Percentiles rank a stretch among this genome's conserved stretches.
Evolutionary conservation across 2,797 vertebrate species (phyloP).

Genomic region (Tragopan temminckii): DNA sequence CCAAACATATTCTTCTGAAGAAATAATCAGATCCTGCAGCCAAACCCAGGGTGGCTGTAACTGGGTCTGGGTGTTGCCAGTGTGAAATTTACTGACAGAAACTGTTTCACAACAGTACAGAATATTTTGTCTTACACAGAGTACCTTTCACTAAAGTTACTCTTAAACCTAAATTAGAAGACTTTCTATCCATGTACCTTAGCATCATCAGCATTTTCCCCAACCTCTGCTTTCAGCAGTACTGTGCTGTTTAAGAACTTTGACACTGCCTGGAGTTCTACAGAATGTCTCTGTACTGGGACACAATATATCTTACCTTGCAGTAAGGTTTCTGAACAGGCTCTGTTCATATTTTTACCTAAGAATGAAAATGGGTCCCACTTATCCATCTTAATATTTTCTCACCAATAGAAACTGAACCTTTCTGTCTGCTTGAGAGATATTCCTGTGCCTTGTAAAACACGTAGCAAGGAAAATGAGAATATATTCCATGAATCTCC

Average conservation of each 20-base stretch:
- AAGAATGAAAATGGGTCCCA: neutral
- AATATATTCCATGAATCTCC: neutral
- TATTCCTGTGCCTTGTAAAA: constrained; percentile 4
- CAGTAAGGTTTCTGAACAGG: neutral
- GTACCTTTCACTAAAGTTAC: constrained; percentile 27
- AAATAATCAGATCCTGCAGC: neutral
- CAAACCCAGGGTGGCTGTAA: neutral
- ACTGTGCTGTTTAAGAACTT: neutral
- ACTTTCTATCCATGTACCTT: constrained; percentile 1
- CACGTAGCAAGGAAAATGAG: neutral
- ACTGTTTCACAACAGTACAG: constrained; percentile 39
- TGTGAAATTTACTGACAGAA: constrained; percentile 40
- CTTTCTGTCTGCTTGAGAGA: neutral
- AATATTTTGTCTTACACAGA: constrained; percentile 14
- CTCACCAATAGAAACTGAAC: neutral
- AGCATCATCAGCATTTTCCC: neutral
- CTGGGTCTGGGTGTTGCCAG: neutral
- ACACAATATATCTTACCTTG: neutral
- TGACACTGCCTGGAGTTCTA: neutral
- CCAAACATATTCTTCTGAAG: neutral
- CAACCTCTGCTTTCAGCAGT: neutral
- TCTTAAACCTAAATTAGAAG: constrained; percentile 4
- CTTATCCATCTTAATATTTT: neutral
- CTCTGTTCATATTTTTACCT: neutral
- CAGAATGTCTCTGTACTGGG: neutral